phyloP scores from a whole-genome alignment of 37 sponge, comb jelly and placozoan species.

The Axinella damicornis region DNA sequence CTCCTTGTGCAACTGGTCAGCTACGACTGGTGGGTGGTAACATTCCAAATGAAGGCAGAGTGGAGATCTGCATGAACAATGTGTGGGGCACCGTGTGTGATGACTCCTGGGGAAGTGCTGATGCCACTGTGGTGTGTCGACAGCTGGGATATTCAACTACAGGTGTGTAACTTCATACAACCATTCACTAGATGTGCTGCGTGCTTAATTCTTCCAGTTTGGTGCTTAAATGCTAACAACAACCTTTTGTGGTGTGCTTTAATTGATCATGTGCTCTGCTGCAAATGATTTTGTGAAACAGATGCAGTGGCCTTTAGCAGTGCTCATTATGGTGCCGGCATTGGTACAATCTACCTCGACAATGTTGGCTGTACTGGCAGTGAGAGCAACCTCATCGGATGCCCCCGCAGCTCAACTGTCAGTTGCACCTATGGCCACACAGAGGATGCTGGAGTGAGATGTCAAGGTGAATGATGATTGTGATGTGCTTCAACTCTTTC shows the following conservation, averaged over 20 bases:
- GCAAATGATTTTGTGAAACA: background rate
- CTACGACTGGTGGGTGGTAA: background rate
- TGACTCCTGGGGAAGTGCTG: background rate
- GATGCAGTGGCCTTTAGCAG: slow-evolving; percentile 14
- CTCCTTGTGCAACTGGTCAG: background rate
- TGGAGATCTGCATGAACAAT: slow-evolving; percentile 9
- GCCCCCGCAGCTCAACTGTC: background rate
- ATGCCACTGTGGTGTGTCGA: slow-evolving; percentile 5
- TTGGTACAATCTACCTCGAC: slow-evolving; percentile 5
- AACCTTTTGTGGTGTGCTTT: too few relatives aligned
- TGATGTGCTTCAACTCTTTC: too few relatives aligned
- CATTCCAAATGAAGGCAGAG: slow-evolving; percentile 4
- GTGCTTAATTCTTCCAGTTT: too few relatives aligned
- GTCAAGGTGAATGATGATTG: too few relatives aligned
- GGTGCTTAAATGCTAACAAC: too few relatives aligned
- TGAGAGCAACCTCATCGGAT: background rate
- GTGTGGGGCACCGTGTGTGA: slow-evolving; percentile 1
- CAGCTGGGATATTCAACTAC: background rate
- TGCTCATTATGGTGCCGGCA: slow-evolving; percentile 28
- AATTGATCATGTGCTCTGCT: too few relatives aligned
- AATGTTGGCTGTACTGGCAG: background rate
- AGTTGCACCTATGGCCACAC: background rate
- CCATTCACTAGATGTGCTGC: too few relatives aligned
- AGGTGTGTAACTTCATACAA: background rate
- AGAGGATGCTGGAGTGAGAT: slow-evolving; percentile 31